Evolutionary conservation across 2,888 invertebrate genomes (phyloP), one percentile per base, ranked within the genome.

Genomic region (Troilus luridus): DNA sequence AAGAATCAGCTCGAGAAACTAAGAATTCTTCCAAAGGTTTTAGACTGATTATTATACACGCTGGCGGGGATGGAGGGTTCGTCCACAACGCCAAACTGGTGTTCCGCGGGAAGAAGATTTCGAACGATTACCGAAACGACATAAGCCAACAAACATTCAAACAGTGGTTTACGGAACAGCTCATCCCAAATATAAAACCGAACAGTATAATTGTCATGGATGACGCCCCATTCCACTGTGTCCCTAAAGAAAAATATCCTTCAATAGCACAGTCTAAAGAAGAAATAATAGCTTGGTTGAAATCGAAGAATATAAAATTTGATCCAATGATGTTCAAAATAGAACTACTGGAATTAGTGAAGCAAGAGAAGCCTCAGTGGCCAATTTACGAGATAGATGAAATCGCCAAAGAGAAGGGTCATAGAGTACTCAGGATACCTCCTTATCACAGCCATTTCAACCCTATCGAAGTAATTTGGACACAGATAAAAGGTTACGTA

Each of bases 351-450:
- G 90, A 91, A 62, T 64, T 93, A 77, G 92, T 93, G 21, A 92
- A 92, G 91, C 59, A 77, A 21, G 85, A 93, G 72, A 93, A 93
- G 91, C 91, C 92, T 27, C 60, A 58, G 58, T 91, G 64, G 24
- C 92, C 90, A 21, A 91, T 67, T 11, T 93, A 92, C 90, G 91
- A 90, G 81, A 81, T 93, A 21, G 93, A 93, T 59, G 90, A 81
- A 56, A 88, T 92, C 17, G 72, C 92, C 19, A 54, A 24, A 27
- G 90, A 92, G 91, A 77, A 92, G 90, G 92, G 93, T 9, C 93
- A 93, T 89, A 90, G 67, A 19, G 92, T 93, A n/a, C 81, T 93
- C 14, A 88, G 93, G 24, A 91, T 93, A 21, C 93, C 93, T 0
- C 93, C 93, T 17, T 93, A 93, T 81, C 93, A 93, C 59, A 24